Percentiles rank a stretch among this genome's conserved stretches.
Evolutionary conservation across 1,140 invertebrate genomes (phyloP).

Genomic region (Pseudomyrmex dendroicus): DNA sequence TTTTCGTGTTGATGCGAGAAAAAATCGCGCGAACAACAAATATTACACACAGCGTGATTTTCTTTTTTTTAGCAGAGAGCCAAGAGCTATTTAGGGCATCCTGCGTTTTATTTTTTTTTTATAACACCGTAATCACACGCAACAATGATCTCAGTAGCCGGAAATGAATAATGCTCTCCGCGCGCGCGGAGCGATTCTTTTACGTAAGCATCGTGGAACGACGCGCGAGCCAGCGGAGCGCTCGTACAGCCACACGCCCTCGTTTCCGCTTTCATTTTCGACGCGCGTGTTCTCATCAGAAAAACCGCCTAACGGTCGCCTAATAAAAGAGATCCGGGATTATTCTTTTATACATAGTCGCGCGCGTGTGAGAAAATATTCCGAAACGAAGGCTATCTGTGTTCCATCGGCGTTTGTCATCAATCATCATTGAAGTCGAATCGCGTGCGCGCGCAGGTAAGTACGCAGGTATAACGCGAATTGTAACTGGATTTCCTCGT

Average conservation of each 20-base stretch:
- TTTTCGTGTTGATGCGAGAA: too few species aligned
- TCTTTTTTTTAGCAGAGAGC: not conserved
- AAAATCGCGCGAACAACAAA: not conserved
- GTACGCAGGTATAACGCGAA: slow-evolving; percentile 8
- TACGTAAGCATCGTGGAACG: slow-evolving; percentile 35
- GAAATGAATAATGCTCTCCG: slow-evolving; percentile 43
- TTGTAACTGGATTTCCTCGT: too few species aligned
- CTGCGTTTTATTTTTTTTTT: slow-evolving; percentile 6
- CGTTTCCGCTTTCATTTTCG: slow-evolving; percentile 51
- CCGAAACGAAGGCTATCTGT: slow-evolving; percentile 11
- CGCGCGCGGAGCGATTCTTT: slow-evolving; percentile 10
- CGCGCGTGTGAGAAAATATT: slow-evolving; percentile 7
- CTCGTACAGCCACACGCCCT: not conserved
- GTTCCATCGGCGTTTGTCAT: not conserved
- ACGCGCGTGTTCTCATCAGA: slow-evolving; percentile 30
- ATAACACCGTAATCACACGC: not conserved
- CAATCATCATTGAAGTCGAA: not conserved
- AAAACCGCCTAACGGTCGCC: not conserved
- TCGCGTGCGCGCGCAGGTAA: not conserved
- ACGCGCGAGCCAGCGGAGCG: not conserved
- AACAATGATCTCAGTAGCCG: slow-evolving; percentile 29
- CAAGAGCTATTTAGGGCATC: not conserved
- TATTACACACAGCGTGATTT: too few species aligned
- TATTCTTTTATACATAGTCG: not conserved
- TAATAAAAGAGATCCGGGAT: slow-evolving; percentile 41